Conservation (phyloP, 2,888 invertebrate genomes). For the Clepsis dumicolana region DNA sequence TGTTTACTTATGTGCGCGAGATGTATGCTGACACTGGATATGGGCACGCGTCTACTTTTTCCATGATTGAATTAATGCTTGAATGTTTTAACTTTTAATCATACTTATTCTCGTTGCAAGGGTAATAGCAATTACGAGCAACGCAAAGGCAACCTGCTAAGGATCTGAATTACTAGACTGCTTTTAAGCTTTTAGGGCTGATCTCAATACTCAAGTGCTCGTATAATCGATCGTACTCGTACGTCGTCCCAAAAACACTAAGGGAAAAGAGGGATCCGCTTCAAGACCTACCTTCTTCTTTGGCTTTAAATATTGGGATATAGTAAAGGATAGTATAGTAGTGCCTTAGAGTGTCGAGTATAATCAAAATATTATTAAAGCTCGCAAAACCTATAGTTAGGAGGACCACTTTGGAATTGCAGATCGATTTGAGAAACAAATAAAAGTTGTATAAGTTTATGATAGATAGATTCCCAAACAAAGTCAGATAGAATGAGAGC, state of each 20-base stretch:
- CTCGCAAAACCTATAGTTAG: too few relatives aligned
- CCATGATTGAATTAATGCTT: slow-evolving; percentile 27
- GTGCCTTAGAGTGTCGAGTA: too few relatives aligned
- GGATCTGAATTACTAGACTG: background rate
- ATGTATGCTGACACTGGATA: slow-evolving; percentile 10
- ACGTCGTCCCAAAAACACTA: background rate
- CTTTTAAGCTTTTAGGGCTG: background rate
- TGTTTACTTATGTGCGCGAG: slow-evolving; percentile 50
- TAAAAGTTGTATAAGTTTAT: too few relatives aligned
- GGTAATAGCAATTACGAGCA: background rate
- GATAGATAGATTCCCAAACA: too few relatives aligned
- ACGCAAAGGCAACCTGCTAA: background rate
- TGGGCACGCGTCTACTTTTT: slow-evolving; percentile 45
- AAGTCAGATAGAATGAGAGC: too few relatives aligned
- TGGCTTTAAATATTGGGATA: too few relatives aligned
- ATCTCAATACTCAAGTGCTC: background rate
- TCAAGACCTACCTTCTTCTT: too few relatives aligned
- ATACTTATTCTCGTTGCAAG: background rate
- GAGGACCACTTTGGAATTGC: too few relatives aligned
- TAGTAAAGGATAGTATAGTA: too few relatives aligned
- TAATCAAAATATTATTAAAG: too few relatives aligned
- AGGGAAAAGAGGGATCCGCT: background rate
- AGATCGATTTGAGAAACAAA: too few relatives aligned
- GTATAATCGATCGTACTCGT: background rate
- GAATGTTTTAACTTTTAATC: slow-evolving; percentile 3